Percentiles rank a stretch among this genome's conserved stretches.
phyloP scores from a whole-genome alignment of 2,888 invertebrate genomes.

The Philonicus albiceps region DNA sequence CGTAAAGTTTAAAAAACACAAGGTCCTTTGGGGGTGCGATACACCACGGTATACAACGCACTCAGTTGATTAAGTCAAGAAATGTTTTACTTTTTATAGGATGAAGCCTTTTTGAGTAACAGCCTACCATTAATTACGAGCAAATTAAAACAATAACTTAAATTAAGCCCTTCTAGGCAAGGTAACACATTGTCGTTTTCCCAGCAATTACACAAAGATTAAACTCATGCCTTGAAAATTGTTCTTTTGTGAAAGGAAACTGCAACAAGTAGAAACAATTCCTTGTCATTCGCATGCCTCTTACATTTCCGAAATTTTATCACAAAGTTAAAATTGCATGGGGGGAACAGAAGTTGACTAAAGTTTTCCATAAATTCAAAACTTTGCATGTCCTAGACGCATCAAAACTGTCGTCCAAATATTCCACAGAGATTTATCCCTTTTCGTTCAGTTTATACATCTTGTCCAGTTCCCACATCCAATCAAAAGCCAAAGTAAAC shows the following conservation, averaged over 20 bases:
- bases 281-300: background rate
- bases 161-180: background rate
- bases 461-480: background rate
- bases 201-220: background rate
- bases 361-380: background rate
- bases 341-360: background rate
- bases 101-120: background rate
- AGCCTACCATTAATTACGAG: background rate
- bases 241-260: background rate
- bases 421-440: background rate
- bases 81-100: background rate
- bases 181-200: background rate
- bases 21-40: background rate
- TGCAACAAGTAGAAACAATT: background rate
- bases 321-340: background rate
- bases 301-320: background rate
- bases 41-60: background rate
- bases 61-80: background rate
- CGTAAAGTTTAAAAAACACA: background rate
- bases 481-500: background rate
- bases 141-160: background rate
- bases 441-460: background rate
- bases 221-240: background rate
- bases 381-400: background rate
- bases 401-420: background rate